These are phyloP conservation scores for Morpho helenor DNA, from an alignment of 2,888 invertebrate species.

Conservation along the genomic window DNA sequence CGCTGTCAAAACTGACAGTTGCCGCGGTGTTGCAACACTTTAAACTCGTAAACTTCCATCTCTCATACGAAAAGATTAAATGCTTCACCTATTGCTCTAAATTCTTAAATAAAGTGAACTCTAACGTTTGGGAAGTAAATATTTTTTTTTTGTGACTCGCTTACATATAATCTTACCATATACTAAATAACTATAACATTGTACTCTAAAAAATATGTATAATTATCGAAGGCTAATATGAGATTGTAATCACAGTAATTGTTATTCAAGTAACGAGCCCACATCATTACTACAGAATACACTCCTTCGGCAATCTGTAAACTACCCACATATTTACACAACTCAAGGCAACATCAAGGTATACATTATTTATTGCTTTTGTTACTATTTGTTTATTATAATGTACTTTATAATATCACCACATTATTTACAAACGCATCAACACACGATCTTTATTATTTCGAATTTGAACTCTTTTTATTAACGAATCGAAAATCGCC, in stretches of 20 bases:
- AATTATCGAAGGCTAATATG: slow-evolving; percentile 79
- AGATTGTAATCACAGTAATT: slow-evolving; percentile 78
- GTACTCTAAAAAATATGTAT: slow-evolving; percentile 80
- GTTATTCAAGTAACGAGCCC: slow-evolving; percentile 77
- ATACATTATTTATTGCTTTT: slow-evolving; percentile 79
- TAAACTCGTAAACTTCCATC: slow-evolving; percentile 43
- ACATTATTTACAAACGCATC: slow-evolving; percentile 61
- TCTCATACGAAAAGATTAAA: slow-evolving; percentile 69
- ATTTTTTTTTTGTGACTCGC: slow-evolving; percentile 73
- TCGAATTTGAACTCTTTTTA: slow-evolving; percentile 56
- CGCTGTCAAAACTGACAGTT: slow-evolving; percentile 19
- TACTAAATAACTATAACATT: slow-evolving; percentile 79
- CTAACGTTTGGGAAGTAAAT: slow-evolving; percentile 74
- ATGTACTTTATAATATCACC: slow-evolving; percentile 75
- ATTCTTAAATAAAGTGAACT: slow-evolving; percentile 68
- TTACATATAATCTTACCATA: slow-evolving; percentile 69
- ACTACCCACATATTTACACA: slow-evolving; percentile 49
- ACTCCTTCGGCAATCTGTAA: slow-evolving; percentile 41
- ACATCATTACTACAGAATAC: slow-evolving; percentile 24
- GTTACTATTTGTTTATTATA: slow-evolving; percentile 52
- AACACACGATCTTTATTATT: slow-evolving; percentile 29
- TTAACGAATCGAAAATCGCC: slow-evolving; percentile 36
- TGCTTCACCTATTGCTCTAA: slow-evolving; percentile 72
- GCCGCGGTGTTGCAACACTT: slow-evolving; percentile 40
- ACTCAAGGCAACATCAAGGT: slow-evolving; percentile 77